Percentiles rank a stretch among this genome's conserved stretches.
Conservation (phyloP, 2,888 invertebrate species). For the Urechis unicinctus region DNA sequence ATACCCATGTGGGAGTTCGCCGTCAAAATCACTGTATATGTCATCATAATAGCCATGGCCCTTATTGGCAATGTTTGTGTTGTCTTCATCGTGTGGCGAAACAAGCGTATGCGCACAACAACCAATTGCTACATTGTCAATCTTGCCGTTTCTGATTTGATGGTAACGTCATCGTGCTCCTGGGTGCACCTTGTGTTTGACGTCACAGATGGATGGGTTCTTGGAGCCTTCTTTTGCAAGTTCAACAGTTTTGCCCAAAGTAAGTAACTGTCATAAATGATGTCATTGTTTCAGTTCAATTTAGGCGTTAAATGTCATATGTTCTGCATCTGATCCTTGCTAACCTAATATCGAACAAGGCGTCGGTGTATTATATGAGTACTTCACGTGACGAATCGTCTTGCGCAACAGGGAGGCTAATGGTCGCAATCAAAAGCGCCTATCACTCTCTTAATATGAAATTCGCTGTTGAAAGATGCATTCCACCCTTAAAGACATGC, state of each 20-base stretch:
- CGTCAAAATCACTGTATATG: conserved; percentile 16
- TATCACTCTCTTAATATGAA: no score
- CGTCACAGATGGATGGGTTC: conserved; percentile 70
- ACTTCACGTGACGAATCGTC: no score
- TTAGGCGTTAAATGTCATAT: no score
- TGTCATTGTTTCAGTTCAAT: no score
- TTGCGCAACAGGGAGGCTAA: no score
- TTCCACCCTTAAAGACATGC: no score
- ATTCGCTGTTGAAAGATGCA: no score
- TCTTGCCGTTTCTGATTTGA: conserved; percentile 37
- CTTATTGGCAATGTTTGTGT: conserved; percentile 16
- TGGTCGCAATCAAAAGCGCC: no score
- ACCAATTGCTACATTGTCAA: conserved; percentile 44
- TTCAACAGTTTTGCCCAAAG: conserved; percentile 72
- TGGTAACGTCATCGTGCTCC: conserved; percentile 51
- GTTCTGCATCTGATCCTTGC: no score
- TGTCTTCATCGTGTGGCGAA: conserved; percentile 14
- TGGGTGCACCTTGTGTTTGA: conserved; percentile 70
- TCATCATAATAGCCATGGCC: conserved; percentile 8
- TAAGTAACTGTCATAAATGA: no score
- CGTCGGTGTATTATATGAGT: no score
- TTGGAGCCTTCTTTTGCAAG: conserved; percentile 69
- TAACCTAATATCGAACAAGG: no score
- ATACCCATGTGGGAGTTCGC: conserved; percentile 10
- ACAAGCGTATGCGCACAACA: conserved; percentile 34